Evolutionary conservation across 2,797 vertebrate genomes (phyloP), one percentile per base, ranked within the genome.

Genomic region (Astyanax mexicanus): DNA sequence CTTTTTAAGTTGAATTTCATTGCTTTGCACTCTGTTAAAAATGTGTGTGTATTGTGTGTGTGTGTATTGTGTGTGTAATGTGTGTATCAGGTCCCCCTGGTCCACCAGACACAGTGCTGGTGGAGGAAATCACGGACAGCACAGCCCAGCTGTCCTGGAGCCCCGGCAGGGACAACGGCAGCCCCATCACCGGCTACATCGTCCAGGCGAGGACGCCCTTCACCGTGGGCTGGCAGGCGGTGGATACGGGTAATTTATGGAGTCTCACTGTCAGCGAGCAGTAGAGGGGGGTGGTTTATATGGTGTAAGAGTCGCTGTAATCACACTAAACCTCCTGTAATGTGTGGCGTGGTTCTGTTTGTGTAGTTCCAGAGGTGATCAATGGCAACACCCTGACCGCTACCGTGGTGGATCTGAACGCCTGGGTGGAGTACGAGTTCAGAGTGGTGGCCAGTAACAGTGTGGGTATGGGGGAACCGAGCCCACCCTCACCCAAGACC

Each of bases 361-460:
- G 6, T 11, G 38, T 38, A 98, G 97, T 97, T 85, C 97, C 97
- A 0, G 95, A 96, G 29, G 82, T 94, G 83, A 94, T 98, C 3
- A 92, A 93, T 42, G 96, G 97, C 4, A 96, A 92, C 84, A 95
- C 94, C 38, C 90, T 94, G 86, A 96, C 95, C 0, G 93, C 96
- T 55, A 96, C 96, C 0, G 96, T 97, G 32, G 95, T 96, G 55
- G 96, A 95, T 79, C 90, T 99, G 84, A 98, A 96, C 27, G 96
- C 97, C 45, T 98, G 97, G 97, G 97, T 98, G 88, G 97, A 99
- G 90, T 98, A 98, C 15, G 96, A 99, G 89, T 99, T 99, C 82
- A 95, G 97, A 77, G 94, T 97, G 67, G 95, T 99, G 77, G 96
- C 96, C 83, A 95, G 91, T 85, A 99, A 99, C 83, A 90, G 85